phyloP scores from a whole-genome alignment of 2,888 invertebrate species.

The Philereme transversata region DNA sequence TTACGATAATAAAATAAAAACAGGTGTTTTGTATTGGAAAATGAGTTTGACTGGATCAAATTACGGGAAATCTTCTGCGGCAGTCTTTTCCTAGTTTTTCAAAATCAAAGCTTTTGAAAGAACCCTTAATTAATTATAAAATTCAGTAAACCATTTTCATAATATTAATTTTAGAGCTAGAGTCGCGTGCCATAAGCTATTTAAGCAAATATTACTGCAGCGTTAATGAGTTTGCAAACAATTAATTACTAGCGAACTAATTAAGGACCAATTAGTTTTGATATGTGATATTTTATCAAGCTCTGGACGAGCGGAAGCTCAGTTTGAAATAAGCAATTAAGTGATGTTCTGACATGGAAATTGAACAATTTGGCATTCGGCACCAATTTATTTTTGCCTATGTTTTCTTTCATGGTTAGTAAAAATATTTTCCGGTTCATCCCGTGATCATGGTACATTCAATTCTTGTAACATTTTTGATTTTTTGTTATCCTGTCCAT shows the following conservation, averaged over 20 bases:
- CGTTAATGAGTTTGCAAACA: conserved; percentile 32
- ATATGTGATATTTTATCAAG: neutral
- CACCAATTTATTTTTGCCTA: too few relatives aligned
- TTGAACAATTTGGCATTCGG: neutral
- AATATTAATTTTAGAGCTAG: neutral
- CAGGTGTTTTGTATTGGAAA: too few relatives aligned
- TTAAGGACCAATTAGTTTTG: conserved; percentile 22
- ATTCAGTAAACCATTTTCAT: neutral
- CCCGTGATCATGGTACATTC: too few relatives aligned
- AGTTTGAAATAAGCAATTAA: neutral
- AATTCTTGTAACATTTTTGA: too few relatives aligned
- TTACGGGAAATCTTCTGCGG: too few relatives aligned
- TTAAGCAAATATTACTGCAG: conserved; percentile 23
- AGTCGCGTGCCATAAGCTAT: conserved; percentile 26
- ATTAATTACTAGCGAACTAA: conserved; percentile 29
- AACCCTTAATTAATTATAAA: neutral
- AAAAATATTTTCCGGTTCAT: too few relatives aligned
- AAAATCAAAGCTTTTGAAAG: too few relatives aligned
- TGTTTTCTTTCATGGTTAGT: too few relatives aligned
- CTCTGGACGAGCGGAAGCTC: neutral
- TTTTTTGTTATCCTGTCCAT: too few relatives aligned
- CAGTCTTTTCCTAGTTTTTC: too few relatives aligned
- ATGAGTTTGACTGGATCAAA: too few relatives aligned
- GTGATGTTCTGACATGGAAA: neutral
- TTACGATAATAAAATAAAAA: too few relatives aligned